Percentiles rank a stretch among this genome's conserved stretches.
Evolutionary conservation across 2,797 vertebrate species (phyloP).

Genomic region (Morus bassanus): DNA sequence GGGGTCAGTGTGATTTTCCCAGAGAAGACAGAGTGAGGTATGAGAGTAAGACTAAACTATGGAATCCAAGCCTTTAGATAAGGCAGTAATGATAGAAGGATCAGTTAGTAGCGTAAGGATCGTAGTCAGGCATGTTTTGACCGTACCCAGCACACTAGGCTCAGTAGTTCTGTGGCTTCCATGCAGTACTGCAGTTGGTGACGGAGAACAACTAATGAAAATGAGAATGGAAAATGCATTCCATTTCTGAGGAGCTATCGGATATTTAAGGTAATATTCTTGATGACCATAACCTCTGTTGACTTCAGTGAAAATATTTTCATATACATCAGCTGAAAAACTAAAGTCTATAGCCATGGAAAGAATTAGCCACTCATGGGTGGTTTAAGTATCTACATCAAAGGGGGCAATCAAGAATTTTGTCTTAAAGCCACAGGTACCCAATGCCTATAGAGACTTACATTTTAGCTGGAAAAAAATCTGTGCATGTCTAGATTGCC

Average conservation of each 20-base stretch:
- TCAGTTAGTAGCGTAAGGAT: not conserved
- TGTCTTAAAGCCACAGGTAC: not conserved
- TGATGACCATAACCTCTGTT: not conserved
- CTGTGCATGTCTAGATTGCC: not conserved
- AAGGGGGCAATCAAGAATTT: not conserved
- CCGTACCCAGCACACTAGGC: not conserved
- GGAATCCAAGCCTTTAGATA: not conserved
- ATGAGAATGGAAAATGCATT: not conserved
- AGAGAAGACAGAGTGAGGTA: not conserved
- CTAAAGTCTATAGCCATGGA: not conserved
- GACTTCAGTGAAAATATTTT: not conserved
- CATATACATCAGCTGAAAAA: not conserved
- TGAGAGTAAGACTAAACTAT: not conserved
- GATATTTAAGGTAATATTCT: not conserved
- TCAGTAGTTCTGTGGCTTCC: not conserved
- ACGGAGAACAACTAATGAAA: not conserved
- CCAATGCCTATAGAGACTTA: not conserved
- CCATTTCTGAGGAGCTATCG: not conserved
- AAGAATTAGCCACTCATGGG: not conserved
- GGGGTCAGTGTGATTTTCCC: not conserved
- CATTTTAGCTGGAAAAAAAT: not conserved
- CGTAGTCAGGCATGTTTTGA: not conserved
- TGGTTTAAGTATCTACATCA: not conserved
- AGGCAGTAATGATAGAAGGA: not conserved
- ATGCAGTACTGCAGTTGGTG: not conserved